Evolutionary conservation across 2,888 invertebrate genomes (phyloP), one percentile per base, ranked within the genome.

Genomic region (Epinotia bilunana): DNA sequence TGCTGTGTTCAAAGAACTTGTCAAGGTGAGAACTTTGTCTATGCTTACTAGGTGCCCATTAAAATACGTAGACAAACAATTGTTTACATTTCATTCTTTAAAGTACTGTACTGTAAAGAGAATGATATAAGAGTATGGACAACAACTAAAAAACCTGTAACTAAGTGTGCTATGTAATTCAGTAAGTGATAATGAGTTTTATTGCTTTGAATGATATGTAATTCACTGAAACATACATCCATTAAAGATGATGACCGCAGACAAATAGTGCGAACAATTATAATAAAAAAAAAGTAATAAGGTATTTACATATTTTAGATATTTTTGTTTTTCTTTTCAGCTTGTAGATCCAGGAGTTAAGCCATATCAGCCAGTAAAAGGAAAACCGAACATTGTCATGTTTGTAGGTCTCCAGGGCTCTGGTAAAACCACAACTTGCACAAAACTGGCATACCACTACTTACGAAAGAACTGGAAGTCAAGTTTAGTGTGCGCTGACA

Each of bases 401-500:
- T 99, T 99, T 95, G 99, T 99, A 72, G 99, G 99, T 84, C 95
- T 99, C 13, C 99, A 99, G 94, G 99, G 99, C 78, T 99, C 99
- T 74, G 99, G 99, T 81, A 99, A 99, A 95, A 99, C 99, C 0
- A 99, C 99, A 33, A 99, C 99, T 1, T 99, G 99, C 94, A 99
- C 99, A 78, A 99, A 99, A 95, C 94, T 99, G 86, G 99, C 99
- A 20, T 99, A 99, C 92, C 98, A 99, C 92, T 99, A 99, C 92
- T 96, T 99, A 88, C 98, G 99, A 87, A 99, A 99, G 91, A 99
- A 99, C 84, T 99, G 99, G 99, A 99, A 99, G 90, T 98, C 99
- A 33, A 99, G 98, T 87, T 95, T 99, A 68, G 99, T 99, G 49
- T 99, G 99, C 93, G 99, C 99, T 6, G 99, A 99, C 91, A 99